These are phyloP conservation scores for Pseudorectes ferrugineus DNA, from an alignment of 2,113 vertebrate species.

Conservation along the genomic window DNA sequence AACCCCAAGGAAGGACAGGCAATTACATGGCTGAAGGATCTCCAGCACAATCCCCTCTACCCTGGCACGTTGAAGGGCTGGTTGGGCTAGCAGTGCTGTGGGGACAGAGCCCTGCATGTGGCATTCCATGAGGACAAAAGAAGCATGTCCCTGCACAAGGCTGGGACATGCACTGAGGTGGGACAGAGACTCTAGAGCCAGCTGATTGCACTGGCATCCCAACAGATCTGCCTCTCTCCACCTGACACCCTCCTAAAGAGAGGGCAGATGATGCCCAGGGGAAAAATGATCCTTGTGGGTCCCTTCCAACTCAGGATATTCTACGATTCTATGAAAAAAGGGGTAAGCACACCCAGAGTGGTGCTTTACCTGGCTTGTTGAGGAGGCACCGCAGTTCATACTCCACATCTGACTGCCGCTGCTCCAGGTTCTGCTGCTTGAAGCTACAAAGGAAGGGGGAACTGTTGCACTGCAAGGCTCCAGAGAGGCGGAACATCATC, in stretches of 20 bases:
- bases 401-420: slow-evolving; percentile 89
- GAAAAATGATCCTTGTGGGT: neutral
- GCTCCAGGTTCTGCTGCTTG: slow-evolving; percentile 90
- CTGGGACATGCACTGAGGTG: neutral
- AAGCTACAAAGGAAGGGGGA: slow-evolving; percentile 65
- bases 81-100: neutral
- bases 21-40: neutral
- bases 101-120: neutral
- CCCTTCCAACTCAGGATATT: neutral
- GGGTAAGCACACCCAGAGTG: neutral
- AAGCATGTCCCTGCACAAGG: neutral
- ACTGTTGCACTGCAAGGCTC: neutral
- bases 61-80: neutral
- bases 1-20: neutral
- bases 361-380: slow-evolving; percentile 86
- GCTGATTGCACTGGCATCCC: neutral
- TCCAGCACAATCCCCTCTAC: neutral
- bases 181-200: neutral
- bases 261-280: neutral
- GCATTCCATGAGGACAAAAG: neutral
- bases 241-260: neutral
- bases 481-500: neutral
- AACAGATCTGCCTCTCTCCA: neutral
- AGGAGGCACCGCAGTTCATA: slow-evolving; percentile 88
- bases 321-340: neutral